Evolutionary conservation across 2,888 invertebrate species (phyloP), one percentile per base, ranked within the genome.

Genomic region (Scrobipalpa costella): DNA sequence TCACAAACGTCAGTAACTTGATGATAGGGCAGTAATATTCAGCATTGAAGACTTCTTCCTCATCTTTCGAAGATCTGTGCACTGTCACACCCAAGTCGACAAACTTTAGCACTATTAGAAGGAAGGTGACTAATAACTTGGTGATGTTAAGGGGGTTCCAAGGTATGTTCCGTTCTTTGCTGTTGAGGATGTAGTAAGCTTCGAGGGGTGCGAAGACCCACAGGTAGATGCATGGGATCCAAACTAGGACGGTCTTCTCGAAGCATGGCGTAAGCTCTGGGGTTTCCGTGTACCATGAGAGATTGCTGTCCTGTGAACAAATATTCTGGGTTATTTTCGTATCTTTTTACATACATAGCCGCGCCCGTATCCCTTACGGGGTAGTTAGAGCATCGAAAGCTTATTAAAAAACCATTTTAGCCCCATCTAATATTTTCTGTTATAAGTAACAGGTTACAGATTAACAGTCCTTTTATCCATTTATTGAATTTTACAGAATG

Each of bases 211-310:
- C 92, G 73, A 96, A 94, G 0, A 94, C 71, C 96, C 97, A 98
- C 15, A 98, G 90, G 83, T 96, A 97, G 61, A 93, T 92, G 83
- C 97, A 97, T 0, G 99, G 98, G 40, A 94, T 87, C 98, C 98
- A 99, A 60, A 97, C 92, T 34, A 99, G 86, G 0, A 96, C 95
- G 0, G 98, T 98, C 83, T 96, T 95, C 87, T 98, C 96, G 85
- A 99, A 98, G 86, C 99, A 99, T 79, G 93, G 93, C 68, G 98
- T 97, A 71, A 99, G 93, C 80, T 97, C 95, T 44, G 98, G 99
- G 83, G 95, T 93, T 7, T 93, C 91, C 17, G 98, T 95, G 77
- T 95, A 81, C 98, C 98, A 98, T 64, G 97, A 94, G 73, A 94
- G 78, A 70, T 94, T 93, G 69, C 86, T 80, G 88, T 98, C 95